Evolutionary conservation across 2,113 vertebrate species (phyloP), one percentile per base, ranked within the genome.

Genomic region (Colistium nudipinnis): DNA sequence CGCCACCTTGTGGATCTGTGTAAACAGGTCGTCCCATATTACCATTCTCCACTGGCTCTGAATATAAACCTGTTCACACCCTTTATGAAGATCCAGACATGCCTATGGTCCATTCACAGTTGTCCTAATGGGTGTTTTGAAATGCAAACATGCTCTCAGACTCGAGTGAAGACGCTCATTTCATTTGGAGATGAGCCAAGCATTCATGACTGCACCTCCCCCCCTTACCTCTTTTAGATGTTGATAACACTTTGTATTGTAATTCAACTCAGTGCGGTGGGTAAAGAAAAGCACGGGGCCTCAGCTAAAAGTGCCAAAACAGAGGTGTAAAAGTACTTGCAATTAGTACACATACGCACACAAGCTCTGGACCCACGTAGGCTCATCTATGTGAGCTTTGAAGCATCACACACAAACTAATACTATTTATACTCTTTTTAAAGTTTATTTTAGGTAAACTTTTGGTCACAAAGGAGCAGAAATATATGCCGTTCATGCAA

Each of bases 1-100:
- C 74, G 74, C 85, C 80, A 60, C 78, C 83, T 84, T 35, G 82
- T 84, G 89, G 85, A 45, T 33, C 1, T 22, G 6, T 20, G 6
- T 10, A 5, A 22, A 39, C 41, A 70, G 3, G 3, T n/a, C 47
- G 20, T 28, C 1, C 27, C 19, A 20, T 25, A 12, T 20, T 45
- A 47, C 1, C 19, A 17, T 6, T 60, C 19, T 30, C 30, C 3
- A 33, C 35, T 19, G 35, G 14, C 44, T 11, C 14, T 56, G 60
- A 22, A 66, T 35, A 54, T 24, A 69, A 60, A 36, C 31, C 35
- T 10, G 7, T 68, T 43, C 51, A 54, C 62, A 19, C 28, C 62
- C 6, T 47, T 27, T 30, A 8, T 41, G 30, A 7, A 22, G 16
- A 30, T 38, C 28, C 19, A 54, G 45, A 6, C 45, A 14, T 45